Conservation (phyloP, 1,140 invertebrate genomes). For the Drosophila ogumai region DNA sequence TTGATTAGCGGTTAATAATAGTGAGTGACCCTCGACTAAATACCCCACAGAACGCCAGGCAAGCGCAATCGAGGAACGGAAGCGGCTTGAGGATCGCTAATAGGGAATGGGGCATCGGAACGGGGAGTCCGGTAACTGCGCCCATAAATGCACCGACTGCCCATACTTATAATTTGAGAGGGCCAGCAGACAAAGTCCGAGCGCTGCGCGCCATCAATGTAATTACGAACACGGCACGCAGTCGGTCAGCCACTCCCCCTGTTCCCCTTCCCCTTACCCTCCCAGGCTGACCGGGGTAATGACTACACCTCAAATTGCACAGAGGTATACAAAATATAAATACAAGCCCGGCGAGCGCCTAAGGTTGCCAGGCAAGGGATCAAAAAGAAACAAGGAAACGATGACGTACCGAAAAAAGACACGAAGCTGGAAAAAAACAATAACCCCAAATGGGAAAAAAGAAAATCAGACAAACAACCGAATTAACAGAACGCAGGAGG, state of each 20-base stretch:
- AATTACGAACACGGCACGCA: constrained; percentile 71
- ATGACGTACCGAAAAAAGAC: constrained; percentile 66
- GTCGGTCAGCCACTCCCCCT: constrained; percentile 20
- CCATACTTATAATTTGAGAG: constrained; percentile 39
- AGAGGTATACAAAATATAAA: constrained; percentile 41
- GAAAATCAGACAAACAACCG: constrained; percentile 74
- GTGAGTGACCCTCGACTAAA: constrained; percentile 39
- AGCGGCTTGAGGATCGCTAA: not conserved
- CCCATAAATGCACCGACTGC: constrained; percentile 69
- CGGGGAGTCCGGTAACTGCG: constrained; percentile 43
- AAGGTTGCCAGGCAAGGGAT: constrained; percentile 52
- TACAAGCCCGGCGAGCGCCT: constrained; percentile 52
- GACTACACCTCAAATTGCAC: constrained; percentile 76
- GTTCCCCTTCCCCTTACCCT: constrained; percentile 1
- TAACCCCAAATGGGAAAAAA: constrained; percentile 40
- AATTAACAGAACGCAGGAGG: constrained; percentile 68
- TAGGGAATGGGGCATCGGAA: constrained; percentile 5
- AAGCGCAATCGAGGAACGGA: constrained; percentile 15
- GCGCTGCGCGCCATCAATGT: constrained; percentile 59
- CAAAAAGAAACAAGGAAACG: constrained; percentile 60
- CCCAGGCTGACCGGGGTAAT: constrained; percentile 40
- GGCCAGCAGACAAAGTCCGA: constrained; percentile 23
- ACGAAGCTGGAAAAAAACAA: constrained; percentile 44
- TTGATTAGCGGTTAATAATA: constrained; percentile 67
- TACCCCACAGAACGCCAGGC: constrained; percentile 9